Conservation (phyloP, 2,113 vertebrate species). For the Mobula hypostoma region DNA sequence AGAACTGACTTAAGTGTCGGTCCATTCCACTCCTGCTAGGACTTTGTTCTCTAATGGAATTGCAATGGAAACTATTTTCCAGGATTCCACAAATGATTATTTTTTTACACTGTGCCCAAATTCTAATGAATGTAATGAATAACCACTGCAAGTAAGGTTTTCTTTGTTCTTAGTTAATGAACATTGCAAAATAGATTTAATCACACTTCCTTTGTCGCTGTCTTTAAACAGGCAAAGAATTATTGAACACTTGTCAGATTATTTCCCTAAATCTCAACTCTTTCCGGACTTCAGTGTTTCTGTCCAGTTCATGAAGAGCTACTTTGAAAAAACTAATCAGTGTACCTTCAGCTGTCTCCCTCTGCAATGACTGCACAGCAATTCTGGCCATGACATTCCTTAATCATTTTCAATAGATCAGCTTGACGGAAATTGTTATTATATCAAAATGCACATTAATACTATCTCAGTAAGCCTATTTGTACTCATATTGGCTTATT, state of each 20-base stretch:
- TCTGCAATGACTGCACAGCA: background rate
- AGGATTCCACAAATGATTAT: background rate
- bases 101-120: background rate
- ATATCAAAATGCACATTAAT: constrained; percentile 58
- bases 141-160: background rate
- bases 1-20: background rate
- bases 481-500: constrained; percentile 46
- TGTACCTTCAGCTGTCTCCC: background rate
- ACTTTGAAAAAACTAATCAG: background rate
- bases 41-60: background rate
- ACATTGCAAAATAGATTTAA: background rate
- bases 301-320: background rate
- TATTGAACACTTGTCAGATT: background rate
- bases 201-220: background rate
- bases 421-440: constrained; percentile 53
- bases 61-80: background rate
- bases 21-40: background rate
- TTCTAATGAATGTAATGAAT: background rate
- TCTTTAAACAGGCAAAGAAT: background rate
- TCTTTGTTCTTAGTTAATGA: background rate
- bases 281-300: background rate
- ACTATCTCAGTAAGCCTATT: constrained; percentile 52
- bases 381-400: constrained; percentile 37
- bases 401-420: constrained; percentile 60
- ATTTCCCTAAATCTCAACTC: background rate